Conservation (phyloP, 2,888 invertebrate genomes). For the Tetragonisca angustula region DNA sequence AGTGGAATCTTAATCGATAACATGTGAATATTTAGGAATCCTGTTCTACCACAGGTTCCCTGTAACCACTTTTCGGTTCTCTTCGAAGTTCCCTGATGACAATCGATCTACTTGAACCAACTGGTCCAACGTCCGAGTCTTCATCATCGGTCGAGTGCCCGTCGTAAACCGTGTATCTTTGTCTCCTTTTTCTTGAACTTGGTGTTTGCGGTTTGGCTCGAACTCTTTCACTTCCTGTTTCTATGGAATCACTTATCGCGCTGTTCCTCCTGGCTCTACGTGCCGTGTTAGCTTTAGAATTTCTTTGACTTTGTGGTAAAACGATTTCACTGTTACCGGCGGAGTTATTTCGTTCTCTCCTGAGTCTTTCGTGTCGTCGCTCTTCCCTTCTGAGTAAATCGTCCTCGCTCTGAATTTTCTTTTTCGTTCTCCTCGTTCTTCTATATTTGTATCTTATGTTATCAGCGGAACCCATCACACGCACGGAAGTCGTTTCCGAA, state of each 20-base stretch:
- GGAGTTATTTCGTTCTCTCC: slow-evolving; percentile 65
- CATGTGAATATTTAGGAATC: slow-evolving; percentile 25
- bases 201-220: slow-evolving; percentile 76
- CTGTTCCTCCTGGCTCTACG: slow-evolving; percentile 53
- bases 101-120: slow-evolving; percentile 50
- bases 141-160: slow-evolving; percentile 84
- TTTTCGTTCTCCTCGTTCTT: slow-evolving; percentile 69
- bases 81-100: slow-evolving; percentile 73
- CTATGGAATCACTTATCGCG: slow-evolving; percentile 51
- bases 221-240: slow-evolving; percentile 59
- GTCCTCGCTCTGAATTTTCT: slow-evolving; percentile 77
- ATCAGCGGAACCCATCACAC: slow-evolving; percentile 78
- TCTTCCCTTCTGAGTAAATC: slow-evolving; percentile 75
- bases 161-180: slow-evolving; percentile 81
- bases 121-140: slow-evolving; percentile 78
- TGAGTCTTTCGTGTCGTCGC: slow-evolving; percentile 74
- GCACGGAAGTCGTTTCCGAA: slow-evolving; percentile 74
- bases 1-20: neutral
- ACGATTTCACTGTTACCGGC: slow-evolving; percentile 50
- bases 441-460: slow-evolving; percentile 76
- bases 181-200: slow-evolving; percentile 81
- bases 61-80: slow-evolving; percentile 77
- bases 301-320: slow-evolving; percentile 25
- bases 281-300: neutral
- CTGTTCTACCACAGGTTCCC: slow-evolving; percentile 61